Evolutionary conservation across 2,888 invertebrate species (phyloP).

Genomic region (Synanthedon vespiformis): DNA sequence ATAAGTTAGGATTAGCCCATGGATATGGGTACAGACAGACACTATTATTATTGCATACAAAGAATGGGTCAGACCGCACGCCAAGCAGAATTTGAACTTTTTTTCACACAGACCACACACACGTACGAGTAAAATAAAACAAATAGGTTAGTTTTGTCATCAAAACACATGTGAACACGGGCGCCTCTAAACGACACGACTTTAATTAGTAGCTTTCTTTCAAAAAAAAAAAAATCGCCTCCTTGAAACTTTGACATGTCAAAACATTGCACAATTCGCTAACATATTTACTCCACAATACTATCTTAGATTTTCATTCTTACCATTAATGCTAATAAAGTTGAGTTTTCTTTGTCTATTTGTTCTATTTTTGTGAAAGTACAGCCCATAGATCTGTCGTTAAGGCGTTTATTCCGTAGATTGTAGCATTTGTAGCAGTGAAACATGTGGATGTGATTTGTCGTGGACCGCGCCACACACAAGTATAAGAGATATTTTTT

Average conservation of each 20-base stretch:
- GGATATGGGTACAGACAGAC: too few relatives aligned
- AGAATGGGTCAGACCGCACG: too few relatives aligned
- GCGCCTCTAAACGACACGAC: slow-evolving; percentile 5
- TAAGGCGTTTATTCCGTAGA: slow-evolving; percentile 51
- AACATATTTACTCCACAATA: background rate
- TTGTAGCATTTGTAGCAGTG: slow-evolving; percentile 34
- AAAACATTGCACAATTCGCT: background rate
- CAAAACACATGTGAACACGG: slow-evolving; percentile 2
- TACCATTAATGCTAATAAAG: background rate
- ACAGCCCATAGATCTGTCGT: slow-evolving; percentile 63
- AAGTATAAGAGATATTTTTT: slow-evolving; percentile 17
- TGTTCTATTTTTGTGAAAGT: slow-evolving; percentile 25
- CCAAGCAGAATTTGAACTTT: background rate
- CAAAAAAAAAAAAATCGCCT: background rate
- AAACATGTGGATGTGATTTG: slow-evolving; percentile 56
- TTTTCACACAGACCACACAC: slow-evolving; percentile 13
- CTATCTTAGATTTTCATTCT: background rate
- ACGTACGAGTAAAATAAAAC: slow-evolving; percentile 7
- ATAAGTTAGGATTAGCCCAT: too few relatives aligned
- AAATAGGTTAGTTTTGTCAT: slow-evolving; percentile 5
- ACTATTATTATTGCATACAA: too few relatives aligned
- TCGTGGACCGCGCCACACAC: slow-evolving; percentile 53
- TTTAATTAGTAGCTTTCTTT: slow-evolving; percentile 6
- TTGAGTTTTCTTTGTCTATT: background rate
- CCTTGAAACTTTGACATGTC: background rate